Evolutionary conservation across 2,888 invertebrate genomes (phyloP), one percentile per base, ranked within the genome.

Genomic region (Acanthosepion lycidas): DNA sequence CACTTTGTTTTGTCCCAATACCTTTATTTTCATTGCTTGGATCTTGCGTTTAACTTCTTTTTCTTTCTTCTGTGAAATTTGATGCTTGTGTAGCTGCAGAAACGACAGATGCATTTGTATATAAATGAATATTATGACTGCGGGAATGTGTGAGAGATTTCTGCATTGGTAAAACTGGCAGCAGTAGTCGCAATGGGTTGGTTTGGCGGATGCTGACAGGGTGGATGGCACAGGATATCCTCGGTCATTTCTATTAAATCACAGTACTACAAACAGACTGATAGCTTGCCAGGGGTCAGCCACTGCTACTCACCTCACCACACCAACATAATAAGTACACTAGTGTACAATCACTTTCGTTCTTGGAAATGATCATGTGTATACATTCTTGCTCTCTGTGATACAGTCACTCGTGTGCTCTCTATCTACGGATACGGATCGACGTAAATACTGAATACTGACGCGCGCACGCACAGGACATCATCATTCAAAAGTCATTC

Each of bases 241-340:
- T 78, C 78, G n/a, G 78, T 78, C 78, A 18, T 59, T 59, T 59
- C 78, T 33, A n/a, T n/a, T n/a, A n/a, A 78, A 78, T n/a, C n/a
- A 78, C 78, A n/a, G 78, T 78, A 78, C 78, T 15, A 78, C n/a
- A 78, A 78, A 78, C 78, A n/a, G n/a, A 78, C 78, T 78, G n/a
- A 78, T 78, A 78, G 78, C 78, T 78, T 78, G 28, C 8, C 28
- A 78, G n/a, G 78, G 78, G 78, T 78, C 78, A 78, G 15, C 5
- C 12, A 78, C n/a, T 23, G 12, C 78, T n/a, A 12, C 15, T n/a
- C n/a, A n/a, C 78, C n/a, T n/a, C n/a, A 15, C 78, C n/a, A 33
- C n/a, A n/a, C 78, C 9, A 15, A 78, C n/a, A 78, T 15, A 33
- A 78, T n/a, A n/a, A 78, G 78, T 15, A 78, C 78, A n/a, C n/a